Conservation (phyloP, 2,113 vertebrate genomes). For the Pitta sordida region DNA sequence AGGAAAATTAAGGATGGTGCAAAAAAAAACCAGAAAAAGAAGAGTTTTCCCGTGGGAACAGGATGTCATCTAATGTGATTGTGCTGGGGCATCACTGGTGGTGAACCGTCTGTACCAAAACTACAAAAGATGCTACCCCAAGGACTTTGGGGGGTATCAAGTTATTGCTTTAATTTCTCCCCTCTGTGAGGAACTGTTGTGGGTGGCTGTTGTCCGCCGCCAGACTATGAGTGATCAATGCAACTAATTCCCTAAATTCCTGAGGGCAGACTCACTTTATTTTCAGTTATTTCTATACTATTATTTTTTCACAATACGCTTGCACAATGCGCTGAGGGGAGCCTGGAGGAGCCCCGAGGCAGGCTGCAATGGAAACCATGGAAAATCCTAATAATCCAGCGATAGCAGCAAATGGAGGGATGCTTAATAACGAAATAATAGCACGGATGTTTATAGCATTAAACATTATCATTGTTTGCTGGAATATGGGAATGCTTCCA, state of each 20-base stretch:
- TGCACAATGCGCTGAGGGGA: background rate
- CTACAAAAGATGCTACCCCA: background rate
- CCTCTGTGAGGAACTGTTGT: background rate
- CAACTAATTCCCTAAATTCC: background rate
- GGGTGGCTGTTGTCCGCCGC: accelerated
- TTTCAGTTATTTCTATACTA: background rate
- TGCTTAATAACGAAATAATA: background rate
- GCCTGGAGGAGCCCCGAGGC: background rate
- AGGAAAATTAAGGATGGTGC: background rate
- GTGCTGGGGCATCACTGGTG: background rate
- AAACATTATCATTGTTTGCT: background rate
- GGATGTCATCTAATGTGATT: background rate
- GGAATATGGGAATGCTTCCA: background rate
- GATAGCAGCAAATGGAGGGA: background rate
- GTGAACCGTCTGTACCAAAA: background rate
- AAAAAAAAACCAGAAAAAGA: accelerated
- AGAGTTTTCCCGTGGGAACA: background rate
- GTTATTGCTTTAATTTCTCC: background rate
- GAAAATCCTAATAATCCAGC: background rate
- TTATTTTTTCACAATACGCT: background rate
- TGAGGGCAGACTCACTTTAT: background rate
- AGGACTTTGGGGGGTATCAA: background rate
- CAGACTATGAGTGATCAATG: background rate
- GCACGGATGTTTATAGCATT: background rate
- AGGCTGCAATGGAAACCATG: background rate